Conservation (phyloP, 2,113 vertebrate genomes). For the Limanda limanda region DNA sequence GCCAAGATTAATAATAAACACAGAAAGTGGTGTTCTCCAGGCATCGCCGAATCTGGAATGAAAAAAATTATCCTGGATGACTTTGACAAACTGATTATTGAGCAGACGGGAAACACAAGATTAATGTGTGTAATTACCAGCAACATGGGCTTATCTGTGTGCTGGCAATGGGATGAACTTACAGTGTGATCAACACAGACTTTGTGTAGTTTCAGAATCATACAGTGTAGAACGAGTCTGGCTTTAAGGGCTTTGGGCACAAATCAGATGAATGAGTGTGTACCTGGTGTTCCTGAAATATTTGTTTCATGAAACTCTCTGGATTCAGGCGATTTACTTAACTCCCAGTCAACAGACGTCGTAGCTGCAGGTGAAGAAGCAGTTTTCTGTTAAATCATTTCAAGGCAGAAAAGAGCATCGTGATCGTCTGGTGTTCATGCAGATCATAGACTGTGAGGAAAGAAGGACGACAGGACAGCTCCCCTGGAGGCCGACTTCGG, state of each 20-base stretch:
- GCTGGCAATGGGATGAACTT: slow-evolving; percentile 32
- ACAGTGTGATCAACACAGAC: slow-evolving; percentile 5
- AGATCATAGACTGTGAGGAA: too few species aligned
- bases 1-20: slow-evolving; percentile 67
- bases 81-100: slow-evolving; percentile 81
- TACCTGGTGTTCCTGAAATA: slow-evolving; percentile 26
- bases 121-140: slow-evolving; percentile 80
- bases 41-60: slow-evolving; percentile 57
- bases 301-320: slow-evolving; percentile 37
- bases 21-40: slow-evolving; percentile 49
- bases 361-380: neutral
- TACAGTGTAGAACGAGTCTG: neutral
- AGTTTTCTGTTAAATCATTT: slow-evolving; percentile 6
- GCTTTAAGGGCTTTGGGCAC: slow-evolving; percentile 1
- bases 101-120: slow-evolving; percentile 74
- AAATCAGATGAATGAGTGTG: slow-evolving; percentile 15
- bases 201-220: slow-evolving; percentile 12
- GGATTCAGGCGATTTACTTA: slow-evolving; percentile 32
- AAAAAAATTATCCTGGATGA: slow-evolving; percentile 65
- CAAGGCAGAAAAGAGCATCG: too few species aligned
- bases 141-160: slow-evolving; percentile 62
- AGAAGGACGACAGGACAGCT: too few species aligned
- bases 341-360: neutral
- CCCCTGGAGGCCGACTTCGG: too few species aligned
- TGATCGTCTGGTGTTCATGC: too few species aligned